Conservation (phyloP, 2,888 invertebrate species). For the Sialis fuliginosa region DNA sequence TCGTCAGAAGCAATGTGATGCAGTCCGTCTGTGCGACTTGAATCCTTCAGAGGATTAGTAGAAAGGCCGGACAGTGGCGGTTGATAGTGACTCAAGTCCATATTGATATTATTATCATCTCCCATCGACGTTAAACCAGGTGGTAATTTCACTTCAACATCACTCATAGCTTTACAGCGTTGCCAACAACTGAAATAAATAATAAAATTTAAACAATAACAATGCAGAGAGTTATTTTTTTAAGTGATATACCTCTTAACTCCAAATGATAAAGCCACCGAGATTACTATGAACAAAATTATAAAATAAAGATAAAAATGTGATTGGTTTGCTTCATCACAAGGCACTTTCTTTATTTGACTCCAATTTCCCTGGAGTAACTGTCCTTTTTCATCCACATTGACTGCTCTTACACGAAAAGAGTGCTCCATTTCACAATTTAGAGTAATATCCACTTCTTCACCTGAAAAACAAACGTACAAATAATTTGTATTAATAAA, state of each 20-base stretch:
- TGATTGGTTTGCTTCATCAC: slow-evolving; percentile 7
- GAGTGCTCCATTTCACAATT: slow-evolving; percentile 7
- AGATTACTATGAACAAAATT: background rate
- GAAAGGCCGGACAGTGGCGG: background rate
- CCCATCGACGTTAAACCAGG: slow-evolving; percentile 32
- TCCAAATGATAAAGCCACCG: too few species aligned
- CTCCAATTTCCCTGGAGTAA: slow-evolving; percentile 21
- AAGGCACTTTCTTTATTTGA: slow-evolving; percentile 15
- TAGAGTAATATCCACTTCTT: too few species aligned
- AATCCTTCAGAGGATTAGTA: slow-evolving; percentile 7
- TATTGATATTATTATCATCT: slow-evolving; percentile 10
- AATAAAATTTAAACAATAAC: background rate
- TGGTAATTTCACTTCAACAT: slow-evolving; percentile 48
- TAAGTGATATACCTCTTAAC: too few species aligned
- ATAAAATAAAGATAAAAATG: background rate
- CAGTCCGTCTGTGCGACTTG: slow-evolving; percentile 14
- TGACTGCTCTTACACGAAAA: slow-evolving; percentile 19
- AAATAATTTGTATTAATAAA: background rate
- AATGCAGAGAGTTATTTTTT: background rate
- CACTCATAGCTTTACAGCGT: slow-evolving; percentile 42
- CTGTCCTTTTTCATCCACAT: slow-evolving; percentile 15
- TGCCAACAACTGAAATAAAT: slow-evolving; percentile 32
- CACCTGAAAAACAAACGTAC: too few species aligned
- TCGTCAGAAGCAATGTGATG: slow-evolving; percentile 9
- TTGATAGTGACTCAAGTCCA: slow-evolving; percentile 13